A percentile compares a stretch with the other conserved stretches of the same genome.
phyloP scores from a whole-genome alignment of 1,140 invertebrate genomes.

The Conopomorpha cramerella region DNA sequence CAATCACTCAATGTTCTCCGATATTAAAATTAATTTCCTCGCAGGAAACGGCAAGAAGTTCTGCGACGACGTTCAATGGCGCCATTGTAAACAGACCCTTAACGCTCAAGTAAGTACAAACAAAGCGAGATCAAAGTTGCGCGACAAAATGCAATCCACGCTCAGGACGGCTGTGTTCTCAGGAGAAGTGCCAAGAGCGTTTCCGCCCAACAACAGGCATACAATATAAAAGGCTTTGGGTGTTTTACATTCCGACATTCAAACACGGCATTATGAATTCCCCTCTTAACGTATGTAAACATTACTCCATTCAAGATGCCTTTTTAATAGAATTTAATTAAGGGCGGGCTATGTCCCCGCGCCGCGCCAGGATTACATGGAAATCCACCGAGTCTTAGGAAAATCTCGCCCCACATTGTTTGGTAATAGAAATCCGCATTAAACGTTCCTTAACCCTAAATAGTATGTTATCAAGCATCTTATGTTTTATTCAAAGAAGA shows the following conservation, averaged over 20 bases:
- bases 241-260: too few relatives aligned
- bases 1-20: too few relatives aligned
- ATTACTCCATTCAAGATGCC: slow-evolving; percentile 6
- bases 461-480: slow-evolving; percentile 44
- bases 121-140: too few relatives aligned
- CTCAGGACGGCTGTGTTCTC: too few relatives aligned
- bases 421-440: slow-evolving; percentile 42
- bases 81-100: too few relatives aligned
- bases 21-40: too few relatives aligned
- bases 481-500: slow-evolving; percentile 54
- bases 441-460: slow-evolving; percentile 43
- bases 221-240: slow-evolving; percentile 11
- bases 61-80: too few relatives aligned
- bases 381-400: slow-evolving; percentile 16
- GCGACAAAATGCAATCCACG: too few relatives aligned
- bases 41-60: too few relatives aligned
- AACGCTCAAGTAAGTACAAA: too few relatives aligned
- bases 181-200: slow-evolving; percentile 11
- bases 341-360: slow-evolving; percentile 25
- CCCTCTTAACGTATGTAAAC: slow-evolving; percentile 8
- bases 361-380: slow-evolving; percentile 23
- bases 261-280: slow-evolving; percentile 12
- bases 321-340: slow-evolving; percentile 52
- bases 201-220: slow-evolving; percentile 9
- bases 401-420: slow-evolving; percentile 23